phyloP scores from a whole-genome alignment of 2,113 vertebrate genomes.

The Coturnix japonica region DNA sequence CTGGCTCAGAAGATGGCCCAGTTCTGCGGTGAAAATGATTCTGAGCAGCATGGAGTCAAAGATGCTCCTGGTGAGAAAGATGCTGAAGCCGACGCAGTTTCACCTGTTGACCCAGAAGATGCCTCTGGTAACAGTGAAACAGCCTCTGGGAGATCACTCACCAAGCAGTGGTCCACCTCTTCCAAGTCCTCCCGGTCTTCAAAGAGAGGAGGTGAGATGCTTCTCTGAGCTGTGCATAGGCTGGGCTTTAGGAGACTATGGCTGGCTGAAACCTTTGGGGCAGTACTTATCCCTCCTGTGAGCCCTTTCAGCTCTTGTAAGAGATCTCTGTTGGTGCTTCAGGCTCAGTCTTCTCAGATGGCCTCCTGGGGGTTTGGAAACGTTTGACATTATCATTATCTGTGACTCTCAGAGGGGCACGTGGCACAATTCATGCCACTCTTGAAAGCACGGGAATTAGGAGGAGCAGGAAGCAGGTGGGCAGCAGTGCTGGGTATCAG shows the following conservation, averaged over 20 bases:
- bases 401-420: not conserved
- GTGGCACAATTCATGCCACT: not conserved
- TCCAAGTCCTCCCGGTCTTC: conserved; percentile 95
- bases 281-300: not conserved
- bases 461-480: not conserved
- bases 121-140: conserved; percentile 74
- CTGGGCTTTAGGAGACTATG: not conserved
- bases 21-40: conserved; percentile 82
- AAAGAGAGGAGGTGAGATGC: conserved; percentile 91
- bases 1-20: conserved; percentile 95
- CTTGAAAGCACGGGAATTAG: not conserved
- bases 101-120: conserved; percentile 78
- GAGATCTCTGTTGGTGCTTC: not conserved
- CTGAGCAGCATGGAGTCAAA: conserved; percentile 70
- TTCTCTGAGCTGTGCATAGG: not conserved
- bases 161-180: conserved; percentile 98
- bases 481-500: not conserved
- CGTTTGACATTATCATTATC: not conserved
- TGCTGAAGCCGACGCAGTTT: conserved; percentile 62
- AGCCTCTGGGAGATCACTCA: conserved; percentile 85
- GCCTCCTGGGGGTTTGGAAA: not conserved
- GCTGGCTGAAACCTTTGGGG: not conserved
- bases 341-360: not conserved
- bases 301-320: not conserved
- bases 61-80: conserved; percentile 63